Evolutionary conservation across 2,113 vertebrate genomes (phyloP).

Genomic region (Sitta europaea): DNA sequence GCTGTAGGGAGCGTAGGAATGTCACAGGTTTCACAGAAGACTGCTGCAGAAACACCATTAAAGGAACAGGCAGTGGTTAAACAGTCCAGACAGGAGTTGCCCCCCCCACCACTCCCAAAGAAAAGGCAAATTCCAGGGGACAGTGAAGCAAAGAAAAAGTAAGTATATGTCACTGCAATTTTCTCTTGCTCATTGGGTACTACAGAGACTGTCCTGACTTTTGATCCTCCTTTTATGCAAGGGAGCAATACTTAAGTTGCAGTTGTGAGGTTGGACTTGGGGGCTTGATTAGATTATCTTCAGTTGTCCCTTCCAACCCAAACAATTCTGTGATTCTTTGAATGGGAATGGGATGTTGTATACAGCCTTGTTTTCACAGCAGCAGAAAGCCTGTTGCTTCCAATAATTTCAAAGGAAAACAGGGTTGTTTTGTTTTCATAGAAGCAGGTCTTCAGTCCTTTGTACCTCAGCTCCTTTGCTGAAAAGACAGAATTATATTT

Average conservation of each 20-base stretch:
- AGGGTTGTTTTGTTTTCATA: background rate
- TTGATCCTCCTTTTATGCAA: background rate
- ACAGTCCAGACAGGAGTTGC: conserved; percentile 73
- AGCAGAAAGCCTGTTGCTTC: background rate
- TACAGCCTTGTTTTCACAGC: background rate
- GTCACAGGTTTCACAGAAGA: conserved; percentile 73
- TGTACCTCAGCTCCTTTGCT: background rate
- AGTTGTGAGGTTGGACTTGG: background rate
- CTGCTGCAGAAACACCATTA: conserved; percentile 64
- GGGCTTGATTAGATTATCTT: background rate
- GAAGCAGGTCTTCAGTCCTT: background rate
- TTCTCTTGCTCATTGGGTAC: background rate
- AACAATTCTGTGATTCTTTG: background rate
- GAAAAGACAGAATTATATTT: background rate
- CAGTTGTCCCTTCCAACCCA: background rate
- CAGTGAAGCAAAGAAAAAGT: conserved; percentile 82
- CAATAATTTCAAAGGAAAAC: background rate
- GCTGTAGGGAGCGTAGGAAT: conserved; percentile 81
- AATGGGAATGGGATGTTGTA: background rate
- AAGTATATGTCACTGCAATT: conserved; percentile 21
- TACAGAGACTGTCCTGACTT: background rate
- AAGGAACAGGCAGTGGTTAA: conserved; percentile 58
- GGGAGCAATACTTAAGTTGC: background rate
- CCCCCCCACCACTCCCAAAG: conserved; percentile 82
- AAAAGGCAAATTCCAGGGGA: conserved; percentile 85